phyloP scores from a whole-genome alignment of 2,888 invertebrate genomes.

The Ctenicera cuprea region DNA sequence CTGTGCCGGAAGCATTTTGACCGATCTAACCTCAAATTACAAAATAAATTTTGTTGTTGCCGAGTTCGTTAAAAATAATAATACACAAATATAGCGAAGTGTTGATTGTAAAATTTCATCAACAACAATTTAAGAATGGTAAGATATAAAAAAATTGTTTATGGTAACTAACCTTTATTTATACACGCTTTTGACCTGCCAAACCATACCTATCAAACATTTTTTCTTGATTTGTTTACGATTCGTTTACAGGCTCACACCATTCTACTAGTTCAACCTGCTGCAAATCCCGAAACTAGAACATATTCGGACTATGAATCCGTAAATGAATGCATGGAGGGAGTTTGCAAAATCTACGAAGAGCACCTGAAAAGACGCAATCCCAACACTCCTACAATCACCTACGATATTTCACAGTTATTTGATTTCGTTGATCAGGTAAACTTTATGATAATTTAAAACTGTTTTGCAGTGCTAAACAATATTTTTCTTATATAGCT shows the following conservation, averaged over 20 bases:
- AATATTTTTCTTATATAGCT: constrained; percentile 74
- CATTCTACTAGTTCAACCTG: constrained; percentile 96
- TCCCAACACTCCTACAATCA: constrained; percentile 96
- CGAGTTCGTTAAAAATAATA: too few species aligned
- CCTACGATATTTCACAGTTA: constrained; percentile 97
- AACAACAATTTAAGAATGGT: too few species aligned
- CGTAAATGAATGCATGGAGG: constrained; percentile 98
- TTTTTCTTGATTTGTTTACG: too few species aligned
- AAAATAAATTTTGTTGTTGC: too few species aligned
- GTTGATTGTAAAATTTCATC: too few species aligned
- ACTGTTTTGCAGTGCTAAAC: not conserved
- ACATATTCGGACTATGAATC: constrained; percentile 99
- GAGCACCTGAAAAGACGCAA: constrained; percentile 97
- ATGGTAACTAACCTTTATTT: not conserved
- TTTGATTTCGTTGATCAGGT: constrained; percentile 98
- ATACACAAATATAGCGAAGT: too few species aligned
- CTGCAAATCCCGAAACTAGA: constrained; percentile 93
- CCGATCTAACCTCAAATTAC: too few species aligned
- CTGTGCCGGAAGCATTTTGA: too few species aligned
- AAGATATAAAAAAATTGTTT: not conserved
- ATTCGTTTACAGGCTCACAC: constrained; percentile 87
- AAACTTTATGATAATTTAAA: constrained; percentile 55
- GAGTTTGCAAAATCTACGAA: constrained; percentile 99
- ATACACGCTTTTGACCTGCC: too few species aligned
- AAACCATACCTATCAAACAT: too few species aligned